phyloP scores from a whole-genome alignment of 2,113 vertebrate species.

The Aspidoscelis tigris region DNA sequence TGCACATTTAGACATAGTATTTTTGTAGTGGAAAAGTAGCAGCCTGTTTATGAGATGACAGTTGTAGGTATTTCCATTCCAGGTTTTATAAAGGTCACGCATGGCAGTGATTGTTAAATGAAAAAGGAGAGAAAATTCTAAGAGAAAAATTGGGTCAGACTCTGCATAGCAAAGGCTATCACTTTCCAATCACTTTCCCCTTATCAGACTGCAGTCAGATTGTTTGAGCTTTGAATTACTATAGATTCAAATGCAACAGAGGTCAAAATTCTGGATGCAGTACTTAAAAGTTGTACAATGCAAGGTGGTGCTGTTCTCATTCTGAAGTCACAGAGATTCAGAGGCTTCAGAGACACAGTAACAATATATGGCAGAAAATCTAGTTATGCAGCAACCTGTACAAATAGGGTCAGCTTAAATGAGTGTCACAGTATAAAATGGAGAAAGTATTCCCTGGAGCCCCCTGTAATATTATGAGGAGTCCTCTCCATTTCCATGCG shows the following conservation, averaged over 20 bases:
- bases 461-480: not conserved
- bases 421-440: not conserved
- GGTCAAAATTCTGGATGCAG: conserved; percentile 3
- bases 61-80: conserved; percentile 57
- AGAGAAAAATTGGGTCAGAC: not conserved
- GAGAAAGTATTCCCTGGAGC: not conserved
- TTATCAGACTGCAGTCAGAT: not conserved
- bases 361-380: conserved; percentile 4
- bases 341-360: not conserved
- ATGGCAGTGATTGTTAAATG: conserved; percentile 24
- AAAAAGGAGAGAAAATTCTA: not conserved
- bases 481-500: not conserved
- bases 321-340: not conserved
- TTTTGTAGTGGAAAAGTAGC: conserved; percentile 58
- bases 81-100: conserved; percentile 34
- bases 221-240: conserved; percentile 3
- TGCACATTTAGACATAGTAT: conserved; percentile 67
- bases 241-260: conserved; percentile 5
- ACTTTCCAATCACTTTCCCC: conserved; percentile 17
- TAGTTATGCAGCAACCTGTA: not conserved
- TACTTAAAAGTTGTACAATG: not conserved
- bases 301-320: not conserved
- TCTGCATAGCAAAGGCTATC: not conserved
- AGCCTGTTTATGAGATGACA: conserved; percentile 51
- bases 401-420: not conserved